Percentiles rank a stretch among this genome's conserved stretches.
Conservation (phyloP, 1,140 invertebrate species). For the Drosophila baimaii region DNA sequence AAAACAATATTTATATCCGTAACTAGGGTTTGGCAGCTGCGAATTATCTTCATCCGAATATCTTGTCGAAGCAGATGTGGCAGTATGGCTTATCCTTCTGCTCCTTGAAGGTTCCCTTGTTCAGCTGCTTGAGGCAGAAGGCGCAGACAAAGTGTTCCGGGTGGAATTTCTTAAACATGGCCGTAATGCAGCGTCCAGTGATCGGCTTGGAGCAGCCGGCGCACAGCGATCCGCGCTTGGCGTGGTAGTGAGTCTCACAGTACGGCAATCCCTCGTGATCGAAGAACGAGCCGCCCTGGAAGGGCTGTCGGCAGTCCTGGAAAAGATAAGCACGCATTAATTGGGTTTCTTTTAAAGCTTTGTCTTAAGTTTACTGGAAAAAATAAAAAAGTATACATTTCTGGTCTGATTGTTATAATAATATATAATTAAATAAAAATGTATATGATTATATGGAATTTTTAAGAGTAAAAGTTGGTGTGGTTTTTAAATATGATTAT, state of each 20-base stretch:
- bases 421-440: too few species aligned
- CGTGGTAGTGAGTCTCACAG: constrained; percentile 99
- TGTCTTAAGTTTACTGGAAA: too few species aligned
- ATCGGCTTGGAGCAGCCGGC: constrained; percentile 99
- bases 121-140: constrained; percentile 98
- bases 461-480: too few species aligned
- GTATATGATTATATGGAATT: too few species aligned
- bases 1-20: constrained; percentile 64
- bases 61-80: constrained; percentile 98
- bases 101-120: constrained; percentile 99
- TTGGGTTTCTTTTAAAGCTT: neutral
- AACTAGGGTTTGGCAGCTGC: constrained; percentile 60
- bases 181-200: constrained; percentile 98
- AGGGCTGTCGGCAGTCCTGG: constrained; percentile 96
- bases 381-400: too few species aligned
- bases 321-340: constrained; percentile 3
- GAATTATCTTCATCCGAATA: constrained; percentile 90
- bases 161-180: constrained; percentile 99
- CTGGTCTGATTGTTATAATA: too few species aligned
- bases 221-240: constrained; percentile 97
- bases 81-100: constrained; percentile 99
- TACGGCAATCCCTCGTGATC: constrained; percentile 98
- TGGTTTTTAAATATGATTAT: too few species aligned
- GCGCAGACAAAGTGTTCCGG: constrained; percentile 98
- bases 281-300: constrained; percentile 97